These are phyloP conservation scores for Vidua macroura DNA, from an alignment of 2,113 vertebrate species.

Conservation along the genomic window DNA sequence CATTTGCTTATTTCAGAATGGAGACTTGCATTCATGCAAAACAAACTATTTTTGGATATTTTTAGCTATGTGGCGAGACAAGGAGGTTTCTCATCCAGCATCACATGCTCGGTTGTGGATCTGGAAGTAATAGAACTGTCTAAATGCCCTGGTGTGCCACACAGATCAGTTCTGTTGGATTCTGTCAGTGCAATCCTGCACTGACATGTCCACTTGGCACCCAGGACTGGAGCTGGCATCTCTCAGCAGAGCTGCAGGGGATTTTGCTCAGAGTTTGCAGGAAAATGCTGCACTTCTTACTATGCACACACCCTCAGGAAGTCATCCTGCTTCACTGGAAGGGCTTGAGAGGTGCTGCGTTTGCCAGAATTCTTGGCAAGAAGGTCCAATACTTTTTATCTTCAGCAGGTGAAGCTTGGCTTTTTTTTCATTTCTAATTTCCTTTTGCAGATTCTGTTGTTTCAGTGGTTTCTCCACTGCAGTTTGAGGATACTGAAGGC, in stretches of 20 bases:
- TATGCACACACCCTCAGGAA: neutral
- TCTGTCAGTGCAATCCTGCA: neutral
- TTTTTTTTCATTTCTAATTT: neutral
- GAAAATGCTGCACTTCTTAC: neutral
- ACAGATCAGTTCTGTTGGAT: neutral
- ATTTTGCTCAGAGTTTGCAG: neutral
- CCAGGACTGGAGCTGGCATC: neutral
- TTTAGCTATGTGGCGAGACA: neutral
- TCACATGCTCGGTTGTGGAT: neutral
- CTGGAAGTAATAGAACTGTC: neutral
- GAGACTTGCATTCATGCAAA: neutral
- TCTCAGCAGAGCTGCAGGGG: neutral
- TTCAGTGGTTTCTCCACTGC: neutral
- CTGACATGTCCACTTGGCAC: neutral
- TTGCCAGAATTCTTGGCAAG: neutral
- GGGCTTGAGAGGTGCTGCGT: neutral
- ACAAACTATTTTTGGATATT: neutral
- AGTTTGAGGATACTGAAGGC: neutral
- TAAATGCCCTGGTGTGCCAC: neutral
- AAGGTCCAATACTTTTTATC: neutral
- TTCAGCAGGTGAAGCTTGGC: neutral
- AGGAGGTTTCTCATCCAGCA: neutral
- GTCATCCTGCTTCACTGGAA: neutral
- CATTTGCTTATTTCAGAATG: neutral
- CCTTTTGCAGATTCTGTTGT: neutral